These are phyloP conservation scores for Julus scanicus DNA, from an alignment of 2,888 invertebrate genomes.

Conservation along the genomic window DNA sequence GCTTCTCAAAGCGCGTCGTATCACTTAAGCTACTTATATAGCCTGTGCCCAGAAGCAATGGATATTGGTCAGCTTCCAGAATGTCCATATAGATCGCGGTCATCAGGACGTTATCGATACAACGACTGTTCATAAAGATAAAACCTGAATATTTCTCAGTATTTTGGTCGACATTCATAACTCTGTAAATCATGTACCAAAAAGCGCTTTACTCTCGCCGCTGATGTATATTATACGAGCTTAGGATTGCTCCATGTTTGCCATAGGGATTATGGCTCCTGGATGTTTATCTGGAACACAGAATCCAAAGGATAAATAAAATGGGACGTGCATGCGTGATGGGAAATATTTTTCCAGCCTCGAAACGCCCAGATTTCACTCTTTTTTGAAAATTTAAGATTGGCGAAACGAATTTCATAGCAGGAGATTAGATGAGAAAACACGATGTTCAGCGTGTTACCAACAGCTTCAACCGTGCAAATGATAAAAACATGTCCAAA, in stretches of 20 bases:
- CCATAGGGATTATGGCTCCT: neutral
- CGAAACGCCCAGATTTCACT: neutral
- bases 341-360: neutral
- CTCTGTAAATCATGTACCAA: constrained; percentile 10
- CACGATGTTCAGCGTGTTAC: neutral
- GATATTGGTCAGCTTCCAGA: constrained; percentile 21
- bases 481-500: neutral
- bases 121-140: constrained; percentile 29
- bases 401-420: neutral
- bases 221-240: constrained; percentile 29
- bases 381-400: neutral
- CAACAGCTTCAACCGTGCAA: neutral
- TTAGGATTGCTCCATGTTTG: constrained; percentile 21
- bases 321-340: constrained; percentile 4
- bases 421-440: constrained; percentile 2
- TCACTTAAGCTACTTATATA: constrained; percentile 7
- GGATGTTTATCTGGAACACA: constrained; percentile 28
- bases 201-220: neutral
- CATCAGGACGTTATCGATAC: constrained; percentile 18
- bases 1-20: neutral
- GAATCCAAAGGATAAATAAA: constrained; percentile 30
- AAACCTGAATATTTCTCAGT: constrained; percentile 28
- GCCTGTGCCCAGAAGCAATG: neutral
- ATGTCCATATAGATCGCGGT: constrained; percentile 4
- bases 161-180: constrained; percentile 22